A percentile compares a stretch with the other conserved stretches of the same genome.
Conservation (phyloP, 2,797 vertebrate genomes). For the Hippopotamyrus pictus region DNA sequence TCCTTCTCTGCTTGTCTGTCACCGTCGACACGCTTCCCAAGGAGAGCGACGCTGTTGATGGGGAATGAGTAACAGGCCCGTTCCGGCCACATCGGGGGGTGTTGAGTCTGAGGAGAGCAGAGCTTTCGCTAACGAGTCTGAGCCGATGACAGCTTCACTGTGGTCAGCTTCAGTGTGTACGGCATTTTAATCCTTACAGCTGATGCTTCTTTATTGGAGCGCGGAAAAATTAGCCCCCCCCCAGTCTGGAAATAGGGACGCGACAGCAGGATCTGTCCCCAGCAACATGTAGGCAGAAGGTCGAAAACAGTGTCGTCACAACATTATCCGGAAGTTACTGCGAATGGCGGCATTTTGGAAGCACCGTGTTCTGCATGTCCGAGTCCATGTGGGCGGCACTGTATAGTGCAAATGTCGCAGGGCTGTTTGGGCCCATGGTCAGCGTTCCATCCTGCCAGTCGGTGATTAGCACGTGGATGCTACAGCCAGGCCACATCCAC, state of each 20-base stretch:
- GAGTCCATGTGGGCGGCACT: no score
- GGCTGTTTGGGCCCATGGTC: neutral
- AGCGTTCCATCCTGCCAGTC: neutral
- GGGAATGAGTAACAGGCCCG: constrained; percentile 9
- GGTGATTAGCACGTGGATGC: neutral
- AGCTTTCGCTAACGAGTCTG: constrained; percentile 49
- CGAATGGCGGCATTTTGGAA: no score
- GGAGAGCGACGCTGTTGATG: constrained; percentile 26
- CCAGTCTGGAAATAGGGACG: neutral
- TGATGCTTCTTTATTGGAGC: neutral
- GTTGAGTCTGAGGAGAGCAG: constrained; percentile 38
- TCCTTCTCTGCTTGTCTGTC: constrained; percentile 15
- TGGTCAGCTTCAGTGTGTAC: constrained; percentile 37
- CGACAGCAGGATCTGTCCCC: neutral
- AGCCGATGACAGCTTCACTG: constrained; percentile 62
- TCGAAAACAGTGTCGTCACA: neutral
- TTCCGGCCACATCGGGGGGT: constrained; percentile 35
- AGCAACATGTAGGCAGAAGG: neutral
- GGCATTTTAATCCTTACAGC: neutral
- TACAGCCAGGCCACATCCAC: constrained; percentile 20
- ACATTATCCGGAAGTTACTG: neutral
- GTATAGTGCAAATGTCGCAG: neutral
- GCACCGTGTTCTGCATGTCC: neutral
- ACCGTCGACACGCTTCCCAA: constrained; percentile 41
- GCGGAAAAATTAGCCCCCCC: neutral